A percentile compares a stretch with the other conserved stretches of the same genome.
Conservation (phyloP, 2,888 invertebrate genomes). For the Chrysolina americana region DNA sequence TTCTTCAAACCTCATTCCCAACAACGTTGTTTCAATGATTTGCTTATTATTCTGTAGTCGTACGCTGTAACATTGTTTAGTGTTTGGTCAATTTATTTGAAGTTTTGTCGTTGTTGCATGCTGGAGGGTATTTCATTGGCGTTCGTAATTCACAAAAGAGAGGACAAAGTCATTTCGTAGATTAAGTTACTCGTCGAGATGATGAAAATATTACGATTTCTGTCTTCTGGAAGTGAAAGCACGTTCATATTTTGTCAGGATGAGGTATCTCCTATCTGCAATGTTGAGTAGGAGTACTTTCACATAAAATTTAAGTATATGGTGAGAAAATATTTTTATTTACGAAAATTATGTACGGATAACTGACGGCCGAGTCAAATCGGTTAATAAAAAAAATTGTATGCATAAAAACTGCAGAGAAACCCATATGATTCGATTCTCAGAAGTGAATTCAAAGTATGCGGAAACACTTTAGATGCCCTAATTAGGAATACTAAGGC, state of each 20-base stretch:
- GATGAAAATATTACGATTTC: background rate
- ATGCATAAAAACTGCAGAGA: too few relatives aligned
- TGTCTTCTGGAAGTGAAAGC: background rate
- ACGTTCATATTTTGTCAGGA: background rate
- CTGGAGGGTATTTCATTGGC: slow-evolving; percentile 50
- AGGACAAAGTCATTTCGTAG: slow-evolving; percentile 17
- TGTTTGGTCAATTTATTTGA: slow-evolving; percentile 69
- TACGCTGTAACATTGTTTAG: slow-evolving; percentile 66
- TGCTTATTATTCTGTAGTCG: slow-evolving; percentile 64
- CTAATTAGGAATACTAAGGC: too few relatives aligned
- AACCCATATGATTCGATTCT: too few relatives aligned
- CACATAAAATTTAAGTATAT: too few relatives aligned
- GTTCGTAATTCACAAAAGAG: slow-evolving; percentile 5
- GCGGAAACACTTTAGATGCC: too few relatives aligned
- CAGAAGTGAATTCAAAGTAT: too few relatives aligned
- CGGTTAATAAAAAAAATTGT: too few relatives aligned
- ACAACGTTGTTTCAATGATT: slow-evolving; percentile 31
- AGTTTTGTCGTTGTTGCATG: slow-evolving; percentile 62
- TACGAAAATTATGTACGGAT: too few relatives aligned
- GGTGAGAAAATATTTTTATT: too few relatives aligned
- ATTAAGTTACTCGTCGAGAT: slow-evolving; percentile 3
- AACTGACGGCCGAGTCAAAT: too few relatives aligned
- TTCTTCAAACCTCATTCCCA: slow-evolving; percentile 7
- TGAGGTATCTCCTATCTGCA: background rate
- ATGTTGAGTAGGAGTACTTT: background rate